Evolutionary conservation across 2,797 vertebrate species (phyloP).

Genomic region (Kryptolebias ocellatus): DNA sequence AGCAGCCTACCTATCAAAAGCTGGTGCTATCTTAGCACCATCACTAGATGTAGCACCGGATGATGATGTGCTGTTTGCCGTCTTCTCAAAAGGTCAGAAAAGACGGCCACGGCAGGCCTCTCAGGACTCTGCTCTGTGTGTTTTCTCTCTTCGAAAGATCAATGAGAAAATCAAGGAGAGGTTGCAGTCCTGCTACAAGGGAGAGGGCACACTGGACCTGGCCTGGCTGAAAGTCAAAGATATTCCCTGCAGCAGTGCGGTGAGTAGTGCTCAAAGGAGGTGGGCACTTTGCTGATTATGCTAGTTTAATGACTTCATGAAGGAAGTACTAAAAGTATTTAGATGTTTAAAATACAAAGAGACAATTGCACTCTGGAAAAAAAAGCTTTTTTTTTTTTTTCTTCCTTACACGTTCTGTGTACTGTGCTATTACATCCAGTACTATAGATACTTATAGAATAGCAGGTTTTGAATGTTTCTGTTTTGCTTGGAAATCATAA

Average conservation of each 20-base stretch:
- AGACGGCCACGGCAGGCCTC: conserved; percentile 91
- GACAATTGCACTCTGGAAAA: too few species aligned
- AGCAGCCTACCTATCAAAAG: conserved; percentile 95
- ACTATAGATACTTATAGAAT: background rate
- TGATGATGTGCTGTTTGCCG: conserved; percentile 92
- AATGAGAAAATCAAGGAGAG: conserved; percentile 97
- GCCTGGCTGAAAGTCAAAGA: conserved; percentile 99
- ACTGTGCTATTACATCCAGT: background rate
- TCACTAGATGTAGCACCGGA: conserved; percentile 88
- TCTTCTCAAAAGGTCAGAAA: conserved; percentile 99
- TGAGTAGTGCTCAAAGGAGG: conserved; percentile 79
- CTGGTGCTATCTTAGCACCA: conserved; percentile 88
- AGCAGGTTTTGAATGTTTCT: conserved; percentile 1
- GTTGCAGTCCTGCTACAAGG: conserved; percentile 97
- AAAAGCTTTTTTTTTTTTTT: too few species aligned
- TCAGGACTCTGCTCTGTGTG: conserved; percentile 94
- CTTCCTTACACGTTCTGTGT: too few species aligned
- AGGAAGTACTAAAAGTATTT: background rate
- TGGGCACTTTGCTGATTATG: background rate
- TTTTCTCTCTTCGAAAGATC: conserved; percentile 94
- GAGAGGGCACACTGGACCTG: conserved; percentile 95
- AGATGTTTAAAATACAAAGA: background rate
- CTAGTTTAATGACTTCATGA: conserved; percentile 5
- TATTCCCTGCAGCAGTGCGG: conserved; percentile 96
- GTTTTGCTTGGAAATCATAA: background rate